Base-by-base conservation (phyloP, 2,888 invertebrate genomes). In the Gortyna flavago region DNA sequence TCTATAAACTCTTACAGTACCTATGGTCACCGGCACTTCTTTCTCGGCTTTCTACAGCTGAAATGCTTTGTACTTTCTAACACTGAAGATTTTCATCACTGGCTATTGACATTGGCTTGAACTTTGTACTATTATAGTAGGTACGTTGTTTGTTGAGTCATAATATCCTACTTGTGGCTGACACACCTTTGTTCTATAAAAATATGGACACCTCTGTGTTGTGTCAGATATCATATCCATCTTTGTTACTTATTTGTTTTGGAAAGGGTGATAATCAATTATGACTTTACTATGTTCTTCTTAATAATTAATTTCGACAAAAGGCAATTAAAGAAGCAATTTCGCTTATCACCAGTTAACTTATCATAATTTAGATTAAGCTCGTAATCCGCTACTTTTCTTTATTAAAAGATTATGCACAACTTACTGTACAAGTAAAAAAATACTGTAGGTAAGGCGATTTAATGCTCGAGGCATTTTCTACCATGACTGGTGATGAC, bases 111-210 rank as follows among this genome's bases (percentile, higher is more conserved):
- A 68, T 29, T 48, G 41, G 38, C n/a, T 32, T 72, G 65, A 77
- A 69, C 86, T 62, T 69, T 51, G 72, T 41, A 61, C 65, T 44
- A n/a, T 48, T 32, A 68, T 21, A n/a, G 13, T 35, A 35, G 35
- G 35, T 29, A 77, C n/a, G 11, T 41, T 71, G 75, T 61, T 71
- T 57, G 69, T 69, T 72, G 83, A 72, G 65, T 86, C 72, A 79
- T 72, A 76, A 57, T 44, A 69, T 67, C 35, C 61, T 74, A 25
- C 48, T 48, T 13, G 13, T 72, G 29, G 57, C 18, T 62, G 9
- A 32, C 59, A 32, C 59, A 44, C 69, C 79, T 86, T 86, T 87
- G 84, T 79, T 87, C 57, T 75, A 32, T 61, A 32, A 84, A 66
- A 84, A 66, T 64, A 83, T 74, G 84, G 86, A 32, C 72, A 44